Percentiles rank a stretch among this genome's conserved stretches.
phyloP scores from a whole-genome alignment of 2,797 vertebrate genomes.

The Enteromius thamalakanensis region DNA sequence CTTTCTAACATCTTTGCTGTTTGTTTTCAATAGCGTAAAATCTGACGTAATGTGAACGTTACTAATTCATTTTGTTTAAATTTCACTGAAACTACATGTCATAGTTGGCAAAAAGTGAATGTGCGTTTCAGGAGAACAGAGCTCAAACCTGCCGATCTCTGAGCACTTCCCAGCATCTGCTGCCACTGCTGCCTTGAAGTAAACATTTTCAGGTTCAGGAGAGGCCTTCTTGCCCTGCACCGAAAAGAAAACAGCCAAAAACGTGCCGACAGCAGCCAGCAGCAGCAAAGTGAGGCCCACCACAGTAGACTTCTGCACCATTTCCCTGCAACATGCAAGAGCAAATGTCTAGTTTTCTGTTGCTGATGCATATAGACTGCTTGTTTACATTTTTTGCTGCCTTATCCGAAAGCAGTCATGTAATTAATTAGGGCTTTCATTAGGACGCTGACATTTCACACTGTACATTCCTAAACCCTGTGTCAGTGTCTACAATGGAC shows the following conservation, averaged over 20 bases:
- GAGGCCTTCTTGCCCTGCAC: constrained; percentile 56
- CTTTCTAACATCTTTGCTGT: not conserved
- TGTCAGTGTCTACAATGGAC: not conserved
- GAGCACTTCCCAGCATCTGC: constrained; percentile 88
- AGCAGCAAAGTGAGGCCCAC: constrained; percentile 64
- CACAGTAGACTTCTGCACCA: constrained; percentile 66
- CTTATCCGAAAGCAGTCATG: not conserved
- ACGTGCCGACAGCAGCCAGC: constrained; percentile 69
- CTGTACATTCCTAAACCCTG: not conserved
- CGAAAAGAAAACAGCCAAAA: constrained; percentile 79
- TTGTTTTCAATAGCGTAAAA: not conserved
- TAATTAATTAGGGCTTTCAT: not conserved
- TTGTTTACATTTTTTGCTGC: not conserved
- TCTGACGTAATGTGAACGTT: not conserved
- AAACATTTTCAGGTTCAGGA: constrained; percentile 34
- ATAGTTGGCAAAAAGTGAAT: constrained; percentile 16
- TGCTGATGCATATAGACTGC: not conserved
- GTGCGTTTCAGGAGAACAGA: not conserved
- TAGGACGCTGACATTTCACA: not conserved
- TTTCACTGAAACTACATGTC: not conserved
- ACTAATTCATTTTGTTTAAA: not conserved
- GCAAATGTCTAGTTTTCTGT: not conserved
- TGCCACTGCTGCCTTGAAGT: constrained; percentile 84
- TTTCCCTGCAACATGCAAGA: constrained; percentile 51
- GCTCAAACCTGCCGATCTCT: constrained; percentile 85